These are phyloP conservation scores for Monochamus alternatus DNA, from an alignment of 2,888 invertebrate genomes.

Conservation along the genomic window DNA sequence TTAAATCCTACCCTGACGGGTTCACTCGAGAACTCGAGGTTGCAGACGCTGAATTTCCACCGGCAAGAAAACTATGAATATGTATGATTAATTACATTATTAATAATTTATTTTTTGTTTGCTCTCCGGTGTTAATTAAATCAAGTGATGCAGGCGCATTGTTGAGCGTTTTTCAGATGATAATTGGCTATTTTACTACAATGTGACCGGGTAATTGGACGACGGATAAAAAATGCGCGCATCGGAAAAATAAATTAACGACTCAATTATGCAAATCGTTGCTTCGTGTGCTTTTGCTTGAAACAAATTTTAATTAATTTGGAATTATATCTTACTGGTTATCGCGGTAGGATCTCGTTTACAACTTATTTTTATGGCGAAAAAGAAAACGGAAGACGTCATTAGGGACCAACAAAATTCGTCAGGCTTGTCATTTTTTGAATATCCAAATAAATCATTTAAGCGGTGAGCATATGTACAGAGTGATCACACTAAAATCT, in stretches of 20 bases:
- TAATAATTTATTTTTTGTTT: slow-evolving; percentile 41
- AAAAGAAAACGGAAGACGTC: background rate
- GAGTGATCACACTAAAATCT: too few species aligned
- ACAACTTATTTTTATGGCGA: background rate
- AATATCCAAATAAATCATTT: background rate
- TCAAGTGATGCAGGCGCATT: slow-evolving; percentile 33
- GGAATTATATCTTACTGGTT: background rate
- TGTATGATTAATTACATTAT: slow-evolving; percentile 40
- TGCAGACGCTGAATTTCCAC: slow-evolving; percentile 36
- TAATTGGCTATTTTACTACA: slow-evolving; percentile 19
- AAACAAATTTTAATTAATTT: background rate
- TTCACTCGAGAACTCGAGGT: slow-evolving; percentile 54
- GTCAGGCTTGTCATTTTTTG: background rate
- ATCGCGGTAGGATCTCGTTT: background rate
- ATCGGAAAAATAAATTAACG: background rate
- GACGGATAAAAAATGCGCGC: slow-evolving; percentile 1
- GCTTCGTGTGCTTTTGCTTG: background rate
- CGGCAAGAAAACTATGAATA: slow-evolving; percentile 37
- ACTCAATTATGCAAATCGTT: background rate
- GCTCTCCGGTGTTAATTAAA: slow-evolving; percentile 27
- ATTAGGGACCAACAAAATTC: background rate
- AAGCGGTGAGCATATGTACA: background rate
- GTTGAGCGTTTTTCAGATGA: slow-evolving; percentile 21
- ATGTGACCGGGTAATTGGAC: slow-evolving; percentile 13
- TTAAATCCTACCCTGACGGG: slow-evolving; percentile 10